Conservation (phyloP, 2,888 invertebrate species). For the Calliphora vomitoria region DNA sequence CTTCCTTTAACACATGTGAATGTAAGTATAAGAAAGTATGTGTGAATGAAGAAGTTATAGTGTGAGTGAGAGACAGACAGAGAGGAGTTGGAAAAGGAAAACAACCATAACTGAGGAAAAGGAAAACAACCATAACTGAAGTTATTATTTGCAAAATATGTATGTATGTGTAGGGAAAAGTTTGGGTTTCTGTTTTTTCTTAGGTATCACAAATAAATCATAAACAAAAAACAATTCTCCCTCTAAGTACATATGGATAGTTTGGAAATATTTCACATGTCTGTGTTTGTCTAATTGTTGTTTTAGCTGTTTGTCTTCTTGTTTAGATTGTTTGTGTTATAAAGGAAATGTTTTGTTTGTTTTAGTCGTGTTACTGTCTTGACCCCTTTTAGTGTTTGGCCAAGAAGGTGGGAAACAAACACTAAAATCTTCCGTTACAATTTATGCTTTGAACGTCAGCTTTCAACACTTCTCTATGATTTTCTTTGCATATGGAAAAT, state of each 20-base stretch:
- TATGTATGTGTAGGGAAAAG: not conserved
- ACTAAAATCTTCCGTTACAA: not conserved
- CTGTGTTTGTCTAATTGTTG: slow-evolving; percentile 8
- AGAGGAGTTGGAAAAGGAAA: slow-evolving; percentile 4
- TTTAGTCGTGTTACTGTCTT: slow-evolving; percentile 52
- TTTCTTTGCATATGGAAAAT: slow-evolving; percentile 18
- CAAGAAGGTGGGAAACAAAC: slow-evolving; percentile 5
- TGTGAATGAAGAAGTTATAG: not conserved
- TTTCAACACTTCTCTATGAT: slow-evolving; percentile 16
- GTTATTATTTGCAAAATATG: slow-evolving; percentile 40
- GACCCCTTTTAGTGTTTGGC: slow-evolving; percentile 57
- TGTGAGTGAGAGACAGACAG: not conserved
- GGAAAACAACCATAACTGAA: slow-evolving; percentile 32
- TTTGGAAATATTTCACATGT: slow-evolving; percentile 24
- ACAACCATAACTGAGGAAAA: slow-evolving; percentile 28
- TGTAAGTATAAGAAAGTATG: not conserved
- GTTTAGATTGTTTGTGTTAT: slow-evolving; percentile 17
- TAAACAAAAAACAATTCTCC: slow-evolving; percentile 38
- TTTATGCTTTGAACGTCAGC: not conserved
- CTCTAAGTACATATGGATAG: not conserved
- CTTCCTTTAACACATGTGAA: not conserved
- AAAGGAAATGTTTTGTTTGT: slow-evolving; percentile 66
- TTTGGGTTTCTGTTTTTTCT: not conserved
- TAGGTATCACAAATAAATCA: slow-evolving; percentile 59
- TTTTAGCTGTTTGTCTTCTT: slow-evolving; percentile 20